Evolutionary conservation across 2,797 vertebrate genomes (phyloP), one percentile per base, ranked within the genome.

Genomic region (Onychomys arenicola): DNA sequence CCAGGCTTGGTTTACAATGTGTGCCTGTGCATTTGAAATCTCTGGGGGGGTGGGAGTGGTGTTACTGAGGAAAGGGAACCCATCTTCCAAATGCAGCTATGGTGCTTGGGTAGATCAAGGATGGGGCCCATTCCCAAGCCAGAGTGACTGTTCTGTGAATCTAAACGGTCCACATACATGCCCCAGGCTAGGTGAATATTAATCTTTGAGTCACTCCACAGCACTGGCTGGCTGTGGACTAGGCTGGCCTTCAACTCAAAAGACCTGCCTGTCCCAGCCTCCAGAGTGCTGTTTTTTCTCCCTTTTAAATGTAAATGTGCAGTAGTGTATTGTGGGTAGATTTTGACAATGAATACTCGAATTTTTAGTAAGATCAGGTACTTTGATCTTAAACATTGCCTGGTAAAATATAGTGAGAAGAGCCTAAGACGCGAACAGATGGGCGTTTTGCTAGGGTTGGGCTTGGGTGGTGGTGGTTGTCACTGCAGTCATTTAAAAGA

Each of bases 321-420:
- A 49, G 23, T 57, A 67, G 29, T 73, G 5, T 78, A 78, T 16
- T 80, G 32, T 87, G 95, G 78, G 3, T 59, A 59, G 27, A n/a
- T 82, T 77, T 91, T 76, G 69, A 93, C 73, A 82, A 92, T 85
- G 67, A 81, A 86, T 29, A 59, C 6, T 76, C 0, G 5, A 21
- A 32, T 61, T n/a, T 83, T 27, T 29, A 61, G 21, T 27, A 67
- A 87, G 57, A 91, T 40, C 27, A 59, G n/a, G 29, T 76, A 32
- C 32, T 89, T 95, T 73, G 52, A 52, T 71, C 90, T 97, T 78
- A n/a, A 46, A n/a, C 23, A n/a, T 21, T n/a, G 43, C 13, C 21
- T 78, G 40, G 32, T 27, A 63, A 84, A 63, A 63, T 32, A 43
- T 13, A 78, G 6, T 55, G 37, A 32, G 89, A 92, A 95, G 46